Evolutionary conservation across 1,140 invertebrate species (phyloP).

Genomic region (Drosophila tani): DNA sequence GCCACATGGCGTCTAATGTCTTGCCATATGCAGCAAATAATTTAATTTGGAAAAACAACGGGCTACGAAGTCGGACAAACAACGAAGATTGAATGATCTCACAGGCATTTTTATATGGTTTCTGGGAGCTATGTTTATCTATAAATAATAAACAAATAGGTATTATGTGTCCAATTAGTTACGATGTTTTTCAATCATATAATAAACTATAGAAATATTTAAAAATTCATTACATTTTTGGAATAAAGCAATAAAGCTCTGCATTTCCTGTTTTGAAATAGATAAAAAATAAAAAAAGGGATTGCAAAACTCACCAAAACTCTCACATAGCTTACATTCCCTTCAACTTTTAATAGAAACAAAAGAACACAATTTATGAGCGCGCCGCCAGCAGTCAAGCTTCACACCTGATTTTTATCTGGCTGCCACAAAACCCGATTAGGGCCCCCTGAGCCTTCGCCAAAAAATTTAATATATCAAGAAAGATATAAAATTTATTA

Average conservation of each 20-base stretch:
- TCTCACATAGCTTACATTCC: conserved; percentile 1
- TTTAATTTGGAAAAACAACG: conserved; percentile 60
- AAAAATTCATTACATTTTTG: too few species aligned
- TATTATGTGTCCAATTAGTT: background rate
- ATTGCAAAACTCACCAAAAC: background rate
- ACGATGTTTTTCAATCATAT: too few species aligned
- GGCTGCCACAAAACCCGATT: conserved; percentile 15
- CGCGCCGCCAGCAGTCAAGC: conserved; percentile 1
- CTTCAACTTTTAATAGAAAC: background rate
- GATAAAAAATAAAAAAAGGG: too few species aligned
- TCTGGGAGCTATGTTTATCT: too few species aligned
- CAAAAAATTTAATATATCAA: conserved; percentile 66
- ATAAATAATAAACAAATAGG: background rate
- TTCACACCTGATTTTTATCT: conserved; percentile 24
- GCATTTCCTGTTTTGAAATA: too few species aligned
- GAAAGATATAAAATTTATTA: conserved; percentile 69
- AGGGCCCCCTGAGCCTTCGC: background rate
- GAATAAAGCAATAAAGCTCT: too few species aligned
- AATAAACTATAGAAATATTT: too few species aligned
- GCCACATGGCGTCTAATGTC: conserved; percentile 64
- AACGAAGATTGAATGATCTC: conserved; percentile 18
- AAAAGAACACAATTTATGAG: conserved; percentile 53
- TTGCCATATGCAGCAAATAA: conserved; percentile 58
- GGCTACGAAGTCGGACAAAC: background rate
- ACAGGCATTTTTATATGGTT: background rate